Evolutionary conservation across 1,140 invertebrate genomes (phyloP), one percentile per base, ranked within the genome.

Genomic region (Cecropterus lyciades): DNA sequence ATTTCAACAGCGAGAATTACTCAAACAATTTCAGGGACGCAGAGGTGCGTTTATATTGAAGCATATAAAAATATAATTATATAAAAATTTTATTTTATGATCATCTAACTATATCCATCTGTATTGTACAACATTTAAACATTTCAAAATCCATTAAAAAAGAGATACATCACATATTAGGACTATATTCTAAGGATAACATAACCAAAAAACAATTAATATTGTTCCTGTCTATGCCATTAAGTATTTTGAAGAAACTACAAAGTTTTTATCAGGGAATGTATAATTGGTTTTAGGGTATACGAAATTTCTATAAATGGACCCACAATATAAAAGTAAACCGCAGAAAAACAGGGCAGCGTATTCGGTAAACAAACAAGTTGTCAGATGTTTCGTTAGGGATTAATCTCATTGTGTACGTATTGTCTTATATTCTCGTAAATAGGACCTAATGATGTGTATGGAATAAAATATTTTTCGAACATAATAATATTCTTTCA

Each of bases 381-480:
- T 53, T 65, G 65, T 71, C 70, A 75, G 64, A 71, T 62, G 65
- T 65, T 75, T 75, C 69, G 70, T 72, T 67, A 68, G 42, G 42
- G 65, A 65, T 48, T 69, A 68, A 70, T 67, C 67, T 65, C 56
- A 40, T 67, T 65, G 55, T 60, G 30, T 68, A 51, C 43, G 14
- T 14, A 48, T 49, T 63, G 14, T 46, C 33, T 33, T 16, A 37
- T 37, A 17, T 20, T 13, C 16, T 64, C n/a, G 45, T 52, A 59
- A 52, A 27, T 52, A 13, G 4, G 13, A 7, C 43, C 7, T 45
- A 45, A 45, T 45, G 14, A 45, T 45, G 14, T 16, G 8, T 45
- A 45, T 33, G 3, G 49, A 40, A n/a, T n/a, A 11, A 40, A 40
- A n/a, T 40, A 40, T 40, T 9, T 3, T 33, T n/a, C 37, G 1